Percentiles rank a stretch among this genome's conserved stretches.
These are phyloP conservation scores for Takifugu bimaculatus DNA, from an alignment of 2,113 vertebrate species.

Conservation along the genomic window DNA sequence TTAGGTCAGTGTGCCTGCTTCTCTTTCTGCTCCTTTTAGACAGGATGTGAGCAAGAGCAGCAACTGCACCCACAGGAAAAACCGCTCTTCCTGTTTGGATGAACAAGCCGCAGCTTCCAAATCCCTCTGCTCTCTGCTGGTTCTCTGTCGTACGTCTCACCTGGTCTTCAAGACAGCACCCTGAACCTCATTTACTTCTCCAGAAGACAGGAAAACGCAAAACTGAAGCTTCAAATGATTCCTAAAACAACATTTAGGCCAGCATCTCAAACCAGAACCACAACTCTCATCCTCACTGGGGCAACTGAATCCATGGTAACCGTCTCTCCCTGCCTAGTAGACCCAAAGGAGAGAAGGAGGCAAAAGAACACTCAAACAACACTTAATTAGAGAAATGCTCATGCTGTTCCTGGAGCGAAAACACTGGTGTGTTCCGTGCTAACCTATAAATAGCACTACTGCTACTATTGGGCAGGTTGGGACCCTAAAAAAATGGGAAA, in stretches of 20 bases:
- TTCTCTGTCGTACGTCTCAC: conserved; percentile 28
- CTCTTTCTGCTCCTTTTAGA: conserved; percentile 53
- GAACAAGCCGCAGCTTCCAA: conserved; percentile 57
- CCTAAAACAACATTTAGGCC: background rate
- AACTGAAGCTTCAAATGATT: background rate
- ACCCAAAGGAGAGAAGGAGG: conserved; percentile 36
- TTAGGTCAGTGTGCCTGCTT: conserved; percentile 59
- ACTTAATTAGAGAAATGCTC: conserved; percentile 39
- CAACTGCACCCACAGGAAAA: conserved; percentile 69
- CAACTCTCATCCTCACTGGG: conserved; percentile 28
- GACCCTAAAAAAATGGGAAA: conserved; percentile 12
- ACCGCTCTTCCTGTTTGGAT: conserved; percentile 71
- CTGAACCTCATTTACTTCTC: conserved; percentile 1
- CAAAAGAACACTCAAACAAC: conserved; percentile 40
- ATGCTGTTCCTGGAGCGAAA: conserved; percentile 39
- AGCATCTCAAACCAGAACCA: background rate
- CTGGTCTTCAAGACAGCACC: conserved; percentile 10
- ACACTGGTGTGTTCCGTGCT: background rate
- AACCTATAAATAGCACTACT: background rate
- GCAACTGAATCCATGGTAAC: conserved; percentile 45
- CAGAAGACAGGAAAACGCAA: background rate
- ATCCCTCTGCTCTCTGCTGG: conserved; percentile 43
- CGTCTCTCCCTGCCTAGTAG: conserved; percentile 28
- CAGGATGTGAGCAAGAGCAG: conserved; percentile 65
- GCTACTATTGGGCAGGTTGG: conserved; percentile 11